Percentiles rank a stretch among this genome's conserved stretches.
Evolutionary conservation across 1,140 invertebrate species (phyloP).

Genomic region (Aphelenchoides fujianensis): DNA sequence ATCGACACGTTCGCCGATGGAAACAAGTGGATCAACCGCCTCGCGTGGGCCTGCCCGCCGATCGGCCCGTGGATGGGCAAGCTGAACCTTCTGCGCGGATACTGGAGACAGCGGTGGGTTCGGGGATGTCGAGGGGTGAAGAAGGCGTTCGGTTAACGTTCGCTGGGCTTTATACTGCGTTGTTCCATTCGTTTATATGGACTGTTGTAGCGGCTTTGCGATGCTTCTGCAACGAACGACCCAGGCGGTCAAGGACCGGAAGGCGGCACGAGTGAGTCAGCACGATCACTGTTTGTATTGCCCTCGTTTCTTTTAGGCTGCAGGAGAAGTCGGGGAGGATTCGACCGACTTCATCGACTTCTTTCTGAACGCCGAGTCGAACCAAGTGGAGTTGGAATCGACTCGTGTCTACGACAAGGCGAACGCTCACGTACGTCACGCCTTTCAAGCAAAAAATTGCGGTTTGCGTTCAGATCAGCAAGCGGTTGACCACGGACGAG

Average conservation of each 20-base stretch:
- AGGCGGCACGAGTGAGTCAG: not conserved
- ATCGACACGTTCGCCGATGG: not conserved
- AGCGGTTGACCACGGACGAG: slow-evolving; percentile 62
- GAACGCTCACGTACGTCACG: not conserved
- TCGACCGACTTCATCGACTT: slow-evolving; percentile 52
- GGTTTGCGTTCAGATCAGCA: slow-evolving; percentile 14
- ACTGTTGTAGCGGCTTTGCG: not conserved
- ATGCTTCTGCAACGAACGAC: not conserved
- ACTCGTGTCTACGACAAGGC: slow-evolving; percentile 22
- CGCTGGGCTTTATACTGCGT: no score
- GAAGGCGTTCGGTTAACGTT: no score
- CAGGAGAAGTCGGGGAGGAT: not conserved
- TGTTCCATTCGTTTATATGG: no score
- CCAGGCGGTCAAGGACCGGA: not conserved
- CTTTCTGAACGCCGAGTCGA: slow-evolving; percentile 43
- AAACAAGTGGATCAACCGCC: not conserved
- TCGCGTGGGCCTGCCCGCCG: not conserved
- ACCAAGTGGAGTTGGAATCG: slow-evolving; percentile 23
- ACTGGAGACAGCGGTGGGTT: slow-evolving; percentile 8
- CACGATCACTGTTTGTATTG: not conserved
- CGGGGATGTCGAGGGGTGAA: no score
- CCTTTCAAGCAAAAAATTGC: slow-evolving; percentile 19
- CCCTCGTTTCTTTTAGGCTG: not conserved
- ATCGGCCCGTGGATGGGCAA: not conserved
- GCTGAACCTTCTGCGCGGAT: not conserved